Conservation (phyloP, 2,113 vertebrate species). For the Anoura caudifer region DNA sequence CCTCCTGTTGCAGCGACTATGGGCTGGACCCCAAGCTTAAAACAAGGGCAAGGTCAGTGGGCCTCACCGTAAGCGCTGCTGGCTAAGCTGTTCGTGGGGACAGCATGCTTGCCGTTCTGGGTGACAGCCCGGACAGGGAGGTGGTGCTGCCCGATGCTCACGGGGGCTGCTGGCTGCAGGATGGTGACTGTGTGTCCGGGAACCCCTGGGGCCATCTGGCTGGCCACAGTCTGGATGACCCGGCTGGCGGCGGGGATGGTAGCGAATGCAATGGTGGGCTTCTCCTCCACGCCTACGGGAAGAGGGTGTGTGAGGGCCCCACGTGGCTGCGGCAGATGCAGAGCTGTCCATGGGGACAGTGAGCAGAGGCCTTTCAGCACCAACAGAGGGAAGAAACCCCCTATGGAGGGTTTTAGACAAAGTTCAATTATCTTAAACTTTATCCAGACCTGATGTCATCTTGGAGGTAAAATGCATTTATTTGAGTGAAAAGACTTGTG, state of each 20-base stretch:
- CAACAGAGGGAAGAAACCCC: background rate
- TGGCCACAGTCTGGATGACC: conserved; percentile 93
- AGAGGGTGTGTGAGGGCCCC: background rate
- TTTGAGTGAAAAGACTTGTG: background rate
- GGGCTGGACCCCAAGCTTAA: rapidly evolving
- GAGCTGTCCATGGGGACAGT: rapidly evolving
- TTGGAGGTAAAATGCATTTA: rapidly evolving
- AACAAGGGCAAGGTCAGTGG: rapidly evolving
- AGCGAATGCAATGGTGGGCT: conserved; percentile 84
- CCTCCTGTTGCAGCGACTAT: rapidly evolving
- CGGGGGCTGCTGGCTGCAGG: conserved; percentile 85
- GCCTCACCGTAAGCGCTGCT: conserved; percentile 87
- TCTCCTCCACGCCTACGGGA: conserved; percentile 84
- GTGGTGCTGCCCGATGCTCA: conserved; percentile 90
- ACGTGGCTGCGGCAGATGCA: rapidly evolving
- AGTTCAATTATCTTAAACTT: background rate
- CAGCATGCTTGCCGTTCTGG: conserved; percentile 93
- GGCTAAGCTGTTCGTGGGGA: conserved; percentile 85
- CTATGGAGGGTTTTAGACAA: background rate
- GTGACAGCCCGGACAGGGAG: conserved; percentile 90
- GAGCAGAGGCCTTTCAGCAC: rapidly evolving
- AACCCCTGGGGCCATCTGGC: conserved; percentile 83
- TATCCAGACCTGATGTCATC: background rate
- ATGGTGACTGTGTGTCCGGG: conserved; percentile 87
- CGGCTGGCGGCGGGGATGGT: conserved; percentile 84